Percentiles rank a stretch among this genome's conserved stretches.
Conservation (phyloP, 2,113 vertebrate genomes). For the Clinocottus analis region DNA sequence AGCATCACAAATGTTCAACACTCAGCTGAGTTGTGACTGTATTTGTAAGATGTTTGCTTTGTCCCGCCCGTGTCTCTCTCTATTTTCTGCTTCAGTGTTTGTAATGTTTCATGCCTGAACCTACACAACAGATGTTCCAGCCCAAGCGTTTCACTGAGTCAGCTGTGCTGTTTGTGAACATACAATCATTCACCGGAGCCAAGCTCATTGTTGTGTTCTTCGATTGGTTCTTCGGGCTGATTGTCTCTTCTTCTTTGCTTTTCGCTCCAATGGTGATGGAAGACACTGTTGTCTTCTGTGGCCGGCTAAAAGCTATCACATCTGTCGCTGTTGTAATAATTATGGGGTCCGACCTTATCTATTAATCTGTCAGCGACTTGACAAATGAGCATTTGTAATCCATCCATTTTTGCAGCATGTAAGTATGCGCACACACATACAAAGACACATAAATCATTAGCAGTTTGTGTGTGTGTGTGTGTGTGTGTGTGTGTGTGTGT, state of each 20-base stretch:
- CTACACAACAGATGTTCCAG: constrained; percentile 18
- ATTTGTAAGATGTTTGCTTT: background rate
- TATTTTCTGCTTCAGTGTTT: background rate
- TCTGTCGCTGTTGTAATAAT: constrained; percentile 49
- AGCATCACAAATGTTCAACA: background rate
- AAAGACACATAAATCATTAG: constrained; percentile 7
- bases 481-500: background rate
- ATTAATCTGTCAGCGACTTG: constrained; percentile 40
- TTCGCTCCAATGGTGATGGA: constrained; percentile 47
- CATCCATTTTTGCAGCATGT: constrained; percentile 11
- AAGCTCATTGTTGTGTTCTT: constrained; percentile 11
- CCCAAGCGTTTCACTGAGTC: constrained; percentile 33
- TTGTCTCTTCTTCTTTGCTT: constrained; percentile 37
- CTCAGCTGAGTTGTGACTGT: background rate
- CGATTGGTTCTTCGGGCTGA: constrained; percentile 13
- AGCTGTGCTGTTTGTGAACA: constrained; percentile 1
- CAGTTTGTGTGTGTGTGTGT: background rate
- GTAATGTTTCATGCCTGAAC: background rate
- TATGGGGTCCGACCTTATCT: constrained; percentile 20
- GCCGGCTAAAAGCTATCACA: constrained; percentile 43
- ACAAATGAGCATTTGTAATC: constrained; percentile 44
- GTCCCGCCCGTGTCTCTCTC: background rate
- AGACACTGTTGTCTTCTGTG: constrained; percentile 30
- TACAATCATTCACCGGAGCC: background rate
- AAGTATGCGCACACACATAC: background rate